A percentile compares a stretch with the other conserved stretches of the same genome.
Conservation (phyloP, 2,113 vertebrate species). For the Perca schrenkii region DNA sequence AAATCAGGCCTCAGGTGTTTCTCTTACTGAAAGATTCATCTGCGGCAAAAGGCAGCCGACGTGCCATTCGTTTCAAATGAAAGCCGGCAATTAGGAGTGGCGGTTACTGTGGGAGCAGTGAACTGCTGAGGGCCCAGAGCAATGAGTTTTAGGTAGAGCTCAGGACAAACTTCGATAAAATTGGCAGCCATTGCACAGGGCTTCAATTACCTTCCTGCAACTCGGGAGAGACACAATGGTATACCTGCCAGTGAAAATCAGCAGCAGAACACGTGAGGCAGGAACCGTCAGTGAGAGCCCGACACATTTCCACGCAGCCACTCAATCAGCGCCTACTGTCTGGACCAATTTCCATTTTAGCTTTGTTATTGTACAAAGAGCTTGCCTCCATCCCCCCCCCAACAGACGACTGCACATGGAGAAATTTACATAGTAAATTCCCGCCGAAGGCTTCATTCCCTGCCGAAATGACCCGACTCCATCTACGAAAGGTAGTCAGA, state of each 20-base stretch:
- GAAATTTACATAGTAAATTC: conserved; percentile 27
- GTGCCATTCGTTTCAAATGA: conserved; percentile 50
- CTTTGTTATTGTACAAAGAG: conserved; percentile 35
- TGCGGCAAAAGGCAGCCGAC: conserved; percentile 1
- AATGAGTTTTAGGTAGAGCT: background rate
- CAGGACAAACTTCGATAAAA: conserved; percentile 19
- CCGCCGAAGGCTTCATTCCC: conserved; percentile 15
- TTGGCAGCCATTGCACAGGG: background rate
- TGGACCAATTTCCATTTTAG: conserved; percentile 22
- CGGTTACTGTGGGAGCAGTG: conserved; percentile 20
- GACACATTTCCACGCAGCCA: conserved; percentile 8
- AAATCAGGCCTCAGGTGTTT: conserved; percentile 16
- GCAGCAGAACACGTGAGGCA: background rate
- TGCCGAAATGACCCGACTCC: conserved; percentile 41
- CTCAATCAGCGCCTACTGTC: conserved; percentile 20
- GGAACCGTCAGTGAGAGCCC: background rate
- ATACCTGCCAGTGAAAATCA: conserved; percentile 6
- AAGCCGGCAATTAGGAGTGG: conserved; percentile 48
- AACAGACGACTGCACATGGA: background rate
- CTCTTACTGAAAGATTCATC: conserved; percentile 22
- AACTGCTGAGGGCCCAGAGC: conserved; percentile 23
- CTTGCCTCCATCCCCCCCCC: background rate
- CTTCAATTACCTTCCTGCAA: conserved; percentile 3
- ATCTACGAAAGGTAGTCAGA: conserved; percentile 34
- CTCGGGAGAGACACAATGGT: background rate